Conservation (phyloP, 2,888 invertebrate genomes). For the Drosophila paramelanica region DNA sequence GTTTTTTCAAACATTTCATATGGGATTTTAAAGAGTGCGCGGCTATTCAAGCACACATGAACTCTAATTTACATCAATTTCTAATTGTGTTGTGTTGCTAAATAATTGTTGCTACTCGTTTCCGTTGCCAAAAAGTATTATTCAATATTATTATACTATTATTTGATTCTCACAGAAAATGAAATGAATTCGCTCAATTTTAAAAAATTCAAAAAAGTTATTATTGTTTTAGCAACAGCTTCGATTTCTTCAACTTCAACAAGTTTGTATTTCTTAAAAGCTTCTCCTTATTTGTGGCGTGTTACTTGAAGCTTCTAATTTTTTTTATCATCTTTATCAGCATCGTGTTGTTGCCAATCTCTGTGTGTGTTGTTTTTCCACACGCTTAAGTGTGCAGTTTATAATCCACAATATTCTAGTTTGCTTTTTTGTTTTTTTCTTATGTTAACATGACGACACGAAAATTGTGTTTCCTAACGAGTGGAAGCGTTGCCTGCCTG, state of each 20-base stretch:
- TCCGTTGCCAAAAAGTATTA: no score
- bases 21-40: neutral
- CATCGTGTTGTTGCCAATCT: neutral
- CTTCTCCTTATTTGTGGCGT: slow-evolving; percentile 7
- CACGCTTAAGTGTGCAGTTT: neutral
- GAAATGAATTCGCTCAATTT: no score
- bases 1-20: neutral
- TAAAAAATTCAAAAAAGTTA: no score
- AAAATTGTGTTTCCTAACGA: slow-evolving; percentile 27
- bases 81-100: neutral
- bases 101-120: no score
- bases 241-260: neutral
- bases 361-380: neutral
- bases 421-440: slow-evolving; percentile 12
- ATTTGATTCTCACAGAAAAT: no score
- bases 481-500: neutral
- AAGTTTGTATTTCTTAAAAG: neutral
- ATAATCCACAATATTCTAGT: slow-evolving; percentile 8
- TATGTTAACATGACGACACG: slow-evolving; percentile 25
- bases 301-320: slow-evolving; percentile 25
- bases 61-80: no score
- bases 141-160: no score
- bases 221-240: no score
- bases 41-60: no score
- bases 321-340: slow-evolving; percentile 1